phyloP scores from a whole-genome alignment of 2,113 vertebrate genomes.

The Charina bottae region DNA sequence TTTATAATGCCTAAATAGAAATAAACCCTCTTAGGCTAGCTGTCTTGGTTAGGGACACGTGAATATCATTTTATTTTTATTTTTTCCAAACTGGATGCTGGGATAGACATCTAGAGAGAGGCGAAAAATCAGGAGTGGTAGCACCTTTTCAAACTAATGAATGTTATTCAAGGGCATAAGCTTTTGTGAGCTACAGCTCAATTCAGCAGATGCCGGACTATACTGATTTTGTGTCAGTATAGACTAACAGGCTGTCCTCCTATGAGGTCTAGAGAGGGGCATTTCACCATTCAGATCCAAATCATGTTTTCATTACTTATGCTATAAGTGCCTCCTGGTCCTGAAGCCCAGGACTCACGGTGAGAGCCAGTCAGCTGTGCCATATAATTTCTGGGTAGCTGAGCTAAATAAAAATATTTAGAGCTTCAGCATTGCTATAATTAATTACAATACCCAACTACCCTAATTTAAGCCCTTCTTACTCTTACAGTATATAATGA shows the following conservation, averaged over 20 bases:
- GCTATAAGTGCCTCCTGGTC: background rate
- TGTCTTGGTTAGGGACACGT: background rate
- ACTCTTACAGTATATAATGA: background rate
- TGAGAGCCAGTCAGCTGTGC: background rate
- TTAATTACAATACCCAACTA: background rate
- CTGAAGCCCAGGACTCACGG: background rate
- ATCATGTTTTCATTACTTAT: background rate
- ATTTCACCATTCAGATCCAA: background rate
- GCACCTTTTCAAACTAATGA: too few relatives aligned
- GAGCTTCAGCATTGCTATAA: background rate
- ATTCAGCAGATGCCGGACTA: too few relatives aligned
- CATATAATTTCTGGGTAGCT: background rate
- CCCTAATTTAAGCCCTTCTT: background rate
- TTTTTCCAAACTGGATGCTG: background rate
- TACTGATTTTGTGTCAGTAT: background rate
- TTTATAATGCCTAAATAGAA: background rate
- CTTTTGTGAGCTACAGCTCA: too few relatives aligned
- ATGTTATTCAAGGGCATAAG: too few relatives aligned
- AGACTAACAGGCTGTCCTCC: background rate
- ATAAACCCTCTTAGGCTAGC: slow-evolving; percentile 43
- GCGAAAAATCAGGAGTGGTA: too few relatives aligned
- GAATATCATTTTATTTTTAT: background rate
- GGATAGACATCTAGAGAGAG: background rate
- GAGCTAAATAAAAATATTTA: too few relatives aligned
- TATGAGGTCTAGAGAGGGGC: background rate